Conservation (phyloP, 2,113 vertebrate species). For the Vidua macroura region DNA sequence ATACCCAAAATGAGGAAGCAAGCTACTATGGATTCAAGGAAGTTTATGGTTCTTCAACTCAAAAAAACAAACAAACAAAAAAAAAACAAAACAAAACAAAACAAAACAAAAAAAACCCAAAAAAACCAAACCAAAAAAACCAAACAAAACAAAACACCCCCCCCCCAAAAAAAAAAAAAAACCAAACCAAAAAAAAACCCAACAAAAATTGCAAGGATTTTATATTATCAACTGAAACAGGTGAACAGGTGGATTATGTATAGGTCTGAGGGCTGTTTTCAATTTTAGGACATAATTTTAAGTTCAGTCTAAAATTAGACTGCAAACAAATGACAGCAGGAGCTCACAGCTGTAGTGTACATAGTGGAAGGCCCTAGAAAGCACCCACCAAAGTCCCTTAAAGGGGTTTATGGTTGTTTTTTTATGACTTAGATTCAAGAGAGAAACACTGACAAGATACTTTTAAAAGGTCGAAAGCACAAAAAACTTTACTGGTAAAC, state of each 20-base stretch:
- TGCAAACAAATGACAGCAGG: neutral
- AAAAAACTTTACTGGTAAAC: neutral
- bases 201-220: neutral
- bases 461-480: neutral
- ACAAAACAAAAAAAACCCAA: neutral
- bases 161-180: no score
- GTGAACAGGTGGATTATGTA: neutral
- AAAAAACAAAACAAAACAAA: no score
- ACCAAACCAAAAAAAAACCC: no score
- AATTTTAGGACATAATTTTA: neutral
- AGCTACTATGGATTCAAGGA: neutral
- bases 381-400: neutral
- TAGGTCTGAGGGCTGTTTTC: neutral
- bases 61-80: neutral
- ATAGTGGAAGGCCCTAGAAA: neutral
- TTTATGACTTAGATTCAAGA: no score
- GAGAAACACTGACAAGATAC: neutral
- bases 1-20: neutral
- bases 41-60: fast-evolving
- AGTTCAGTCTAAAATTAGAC: neutral
- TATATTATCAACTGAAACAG: neutral
- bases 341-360: neutral
- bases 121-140: neutral
- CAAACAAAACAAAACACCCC: neutral
- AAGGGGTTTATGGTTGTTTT: fast-evolving